A percentile compares a stretch with the other conserved stretches of the same genome.
Conservation (phyloP, 2,888 invertebrate species). For the Desoria tigrina region DNA sequence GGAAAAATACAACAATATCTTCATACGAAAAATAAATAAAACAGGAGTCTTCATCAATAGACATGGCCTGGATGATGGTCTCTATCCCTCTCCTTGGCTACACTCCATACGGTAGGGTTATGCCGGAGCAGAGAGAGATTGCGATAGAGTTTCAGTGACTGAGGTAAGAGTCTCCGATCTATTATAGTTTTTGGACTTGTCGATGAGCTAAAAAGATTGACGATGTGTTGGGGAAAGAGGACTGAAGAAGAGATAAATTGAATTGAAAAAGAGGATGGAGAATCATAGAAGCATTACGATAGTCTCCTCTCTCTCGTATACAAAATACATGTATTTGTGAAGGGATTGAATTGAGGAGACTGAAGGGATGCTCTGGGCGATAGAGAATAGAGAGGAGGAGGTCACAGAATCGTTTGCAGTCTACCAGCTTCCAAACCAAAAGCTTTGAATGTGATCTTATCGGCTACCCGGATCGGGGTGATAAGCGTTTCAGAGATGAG, state of each 20-base stretch:
- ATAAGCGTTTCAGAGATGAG: slow-evolving; percentile 49
- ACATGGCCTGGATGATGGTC: too few species aligned
- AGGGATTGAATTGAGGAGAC: slow-evolving; percentile 23
- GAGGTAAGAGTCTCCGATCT: neutral
- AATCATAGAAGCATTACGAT: slow-evolving; percentile 6
- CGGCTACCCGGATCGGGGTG: slow-evolving; percentile 50
- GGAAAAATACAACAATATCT: too few species aligned
- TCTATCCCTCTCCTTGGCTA: too few species aligned
- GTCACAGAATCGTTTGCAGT: slow-evolving; percentile 49
- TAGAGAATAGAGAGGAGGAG: slow-evolving; percentile 47
- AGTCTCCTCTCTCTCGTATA: slow-evolving; percentile 10
- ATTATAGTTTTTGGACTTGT: slow-evolving; percentile 28
- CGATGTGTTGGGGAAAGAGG: slow-evolving; percentile 50
- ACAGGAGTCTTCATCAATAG: too few species aligned
- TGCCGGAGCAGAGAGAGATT: too few species aligned
- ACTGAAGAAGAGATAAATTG: slow-evolving; percentile 52
- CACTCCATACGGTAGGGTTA: too few species aligned
- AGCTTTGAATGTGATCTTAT: slow-evolving; percentile 45
- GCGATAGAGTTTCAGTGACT: too few species aligned
- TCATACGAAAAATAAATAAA: too few species aligned
- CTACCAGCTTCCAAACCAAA: slow-evolving; percentile 26
- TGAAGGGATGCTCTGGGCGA: slow-evolving; percentile 40
- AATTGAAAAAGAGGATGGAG: slow-evolving; percentile 48
- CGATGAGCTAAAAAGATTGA: slow-evolving; percentile 53
- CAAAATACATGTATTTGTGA: slow-evolving; percentile 6